These are phyloP conservation scores for Cettia cetti DNA, from an alignment of 2,113 vertebrate species.

Conservation along the genomic window DNA sequence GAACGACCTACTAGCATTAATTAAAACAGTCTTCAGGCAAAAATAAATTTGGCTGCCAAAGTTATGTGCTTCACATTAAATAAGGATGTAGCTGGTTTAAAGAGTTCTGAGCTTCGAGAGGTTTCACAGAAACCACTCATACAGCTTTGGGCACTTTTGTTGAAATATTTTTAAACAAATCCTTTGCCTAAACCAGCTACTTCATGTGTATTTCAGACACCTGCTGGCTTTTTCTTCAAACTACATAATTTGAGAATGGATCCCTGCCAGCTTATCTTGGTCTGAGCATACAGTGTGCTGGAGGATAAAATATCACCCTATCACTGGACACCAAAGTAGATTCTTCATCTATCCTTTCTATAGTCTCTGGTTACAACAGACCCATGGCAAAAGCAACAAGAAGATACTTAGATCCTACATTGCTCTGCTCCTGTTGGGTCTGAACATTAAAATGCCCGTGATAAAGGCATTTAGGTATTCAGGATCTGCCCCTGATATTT, in stretches of 20 bases:
- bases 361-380: conserved; percentile 29
- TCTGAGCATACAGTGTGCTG: not conserved
- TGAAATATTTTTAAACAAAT: conserved; percentile 21
- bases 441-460: not conserved
- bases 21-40: conserved; percentile 44
- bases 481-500: not conserved
- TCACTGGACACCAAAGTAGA: conserved; percentile 15
- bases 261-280: not conserved
- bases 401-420: not conserved
- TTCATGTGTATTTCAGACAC: not conserved
- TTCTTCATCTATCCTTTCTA: conserved; percentile 31
- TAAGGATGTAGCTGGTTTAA: not conserved
- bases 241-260: not conserved
- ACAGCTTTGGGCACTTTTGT: not conserved
- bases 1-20: conserved; percentile 4
- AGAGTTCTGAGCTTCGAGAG: not conserved
- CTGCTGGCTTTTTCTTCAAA: not conserved
- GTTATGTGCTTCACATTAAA: conserved; percentile 7
- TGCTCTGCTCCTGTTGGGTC: not conserved
- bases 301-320: conserved; percentile 21
- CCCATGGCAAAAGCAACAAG: not conserved
- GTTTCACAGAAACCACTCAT: not conserved
- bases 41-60: conserved; percentile 28
- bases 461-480: not conserved
- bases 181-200: not conserved